Conservation (phyloP, 1,140 invertebrate genomes). For the Argopecten irradians region DNA sequence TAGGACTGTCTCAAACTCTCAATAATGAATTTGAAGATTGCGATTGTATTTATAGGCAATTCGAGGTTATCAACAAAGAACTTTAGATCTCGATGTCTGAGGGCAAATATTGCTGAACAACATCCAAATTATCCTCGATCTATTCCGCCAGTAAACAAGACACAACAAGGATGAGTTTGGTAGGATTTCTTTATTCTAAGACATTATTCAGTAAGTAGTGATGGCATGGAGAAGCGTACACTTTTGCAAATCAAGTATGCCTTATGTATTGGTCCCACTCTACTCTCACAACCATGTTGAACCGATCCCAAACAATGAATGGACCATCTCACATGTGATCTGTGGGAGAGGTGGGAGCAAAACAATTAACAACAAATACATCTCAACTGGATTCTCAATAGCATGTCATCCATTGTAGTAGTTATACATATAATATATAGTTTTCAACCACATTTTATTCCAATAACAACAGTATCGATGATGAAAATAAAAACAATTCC, state of each 20-base stretch:
- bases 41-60: no score
- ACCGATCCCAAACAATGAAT: background rate
- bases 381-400: constrained; percentile 25
- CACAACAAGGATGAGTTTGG: background rate
- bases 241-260: constrained; percentile 28
- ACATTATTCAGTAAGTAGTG: constrained; percentile 31
- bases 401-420: background rate
- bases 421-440: constrained; percentile 17
- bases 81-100: no score
- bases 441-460: background rate
- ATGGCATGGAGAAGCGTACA: constrained; percentile 30
- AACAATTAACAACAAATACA: constrained; percentile 27
- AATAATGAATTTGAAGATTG: no score
- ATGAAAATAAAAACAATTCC: constrained; percentile 25
- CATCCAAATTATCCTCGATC: no score
- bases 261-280: background rate
- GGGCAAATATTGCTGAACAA: no score
- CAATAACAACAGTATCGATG: background rate
- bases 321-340: background rate
- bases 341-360: background rate
- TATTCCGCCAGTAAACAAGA: no score
- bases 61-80: no score
- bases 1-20: no score
- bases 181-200: constrained; percentile 37
- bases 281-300: background rate